Conservation (phyloP, 2,888 invertebrate species). For the Ganaspis brasiliensis region DNA sequence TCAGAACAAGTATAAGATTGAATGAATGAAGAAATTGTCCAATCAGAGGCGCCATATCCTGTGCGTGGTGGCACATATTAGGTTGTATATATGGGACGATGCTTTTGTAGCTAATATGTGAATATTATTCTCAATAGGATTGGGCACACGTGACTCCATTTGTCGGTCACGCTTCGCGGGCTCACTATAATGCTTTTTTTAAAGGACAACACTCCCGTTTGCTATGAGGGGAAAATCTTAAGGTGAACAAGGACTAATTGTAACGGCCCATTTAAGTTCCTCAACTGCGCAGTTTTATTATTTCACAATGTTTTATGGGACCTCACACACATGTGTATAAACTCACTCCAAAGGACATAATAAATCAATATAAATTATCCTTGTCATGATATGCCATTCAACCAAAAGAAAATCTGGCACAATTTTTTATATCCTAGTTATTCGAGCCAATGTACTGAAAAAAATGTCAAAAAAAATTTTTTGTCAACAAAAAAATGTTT, state of each 20-base stretch:
- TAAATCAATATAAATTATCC: conserved; percentile 4
- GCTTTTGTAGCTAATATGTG: background rate
- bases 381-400: background rate
- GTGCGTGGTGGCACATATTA: conserved; percentile 10
- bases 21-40: conserved; percentile 27
- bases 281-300: background rate
- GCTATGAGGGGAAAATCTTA: conserved; percentile 6
- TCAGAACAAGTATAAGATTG: conserved; percentile 23
- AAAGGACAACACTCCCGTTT: conserved; percentile 26
- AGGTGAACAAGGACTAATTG: conserved; percentile 15
- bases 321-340: background rate
- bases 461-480: too few relatives aligned
- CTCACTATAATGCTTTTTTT: conserved; percentile 10
- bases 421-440: too few relatives aligned
- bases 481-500: too few relatives aligned
- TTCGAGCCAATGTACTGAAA: too few relatives aligned
- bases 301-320: background rate
- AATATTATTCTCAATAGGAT: conserved; percentile 15
- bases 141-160: conserved; percentile 34
- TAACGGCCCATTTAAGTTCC: conserved; percentile 18
- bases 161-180: conserved; percentile 34
- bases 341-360: background rate
- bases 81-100: conserved; percentile 22
- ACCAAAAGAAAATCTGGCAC: background rate
- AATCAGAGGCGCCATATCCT: conserved; percentile 32